These are phyloP conservation scores for Cuniculus paca DNA, from an alignment of 2,797 vertebrate species.

Conservation along the genomic window DNA sequence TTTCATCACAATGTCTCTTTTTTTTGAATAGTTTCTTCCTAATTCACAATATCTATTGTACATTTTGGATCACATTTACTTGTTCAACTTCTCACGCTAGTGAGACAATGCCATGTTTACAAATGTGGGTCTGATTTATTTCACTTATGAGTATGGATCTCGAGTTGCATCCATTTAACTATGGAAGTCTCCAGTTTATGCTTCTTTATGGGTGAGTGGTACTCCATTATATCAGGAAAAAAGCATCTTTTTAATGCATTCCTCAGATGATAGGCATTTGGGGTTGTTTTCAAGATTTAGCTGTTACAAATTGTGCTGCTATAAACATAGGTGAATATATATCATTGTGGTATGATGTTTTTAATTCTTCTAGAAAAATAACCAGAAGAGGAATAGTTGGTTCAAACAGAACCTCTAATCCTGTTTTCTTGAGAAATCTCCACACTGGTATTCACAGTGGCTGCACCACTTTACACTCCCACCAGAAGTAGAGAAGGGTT, in stretches of 20 bases:
- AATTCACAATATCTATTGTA: not conserved
- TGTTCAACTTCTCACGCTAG: not conserved
- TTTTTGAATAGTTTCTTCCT: not conserved
- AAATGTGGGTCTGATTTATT: not conserved
- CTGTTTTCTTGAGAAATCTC: not conserved
- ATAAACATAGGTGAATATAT: not conserved
- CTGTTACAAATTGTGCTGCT: not conserved
- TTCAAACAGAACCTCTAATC: not conserved
- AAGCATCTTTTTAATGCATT: not conserved
- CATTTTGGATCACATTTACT: not conserved
- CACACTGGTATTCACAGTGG: not conserved
- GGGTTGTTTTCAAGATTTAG: not conserved
- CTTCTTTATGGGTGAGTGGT: not conserved
- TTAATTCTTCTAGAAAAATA: not conserved
- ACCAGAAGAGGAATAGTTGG: not conserved
- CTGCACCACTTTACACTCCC: not conserved
- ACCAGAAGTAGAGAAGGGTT: not conserved
- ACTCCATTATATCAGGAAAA: not conserved
- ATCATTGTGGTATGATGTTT: not conserved
- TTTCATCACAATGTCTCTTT: not conserved
- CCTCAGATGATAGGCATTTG: not conserved
- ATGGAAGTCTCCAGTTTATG: not conserved
- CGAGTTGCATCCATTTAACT: not conserved
- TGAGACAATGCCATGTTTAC: not conserved
- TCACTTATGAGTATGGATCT: not conserved